Evolutionary conservation across 2,797 vertebrate genomes (phyloP).

Genomic region (Poliocrania exsul): DNA sequence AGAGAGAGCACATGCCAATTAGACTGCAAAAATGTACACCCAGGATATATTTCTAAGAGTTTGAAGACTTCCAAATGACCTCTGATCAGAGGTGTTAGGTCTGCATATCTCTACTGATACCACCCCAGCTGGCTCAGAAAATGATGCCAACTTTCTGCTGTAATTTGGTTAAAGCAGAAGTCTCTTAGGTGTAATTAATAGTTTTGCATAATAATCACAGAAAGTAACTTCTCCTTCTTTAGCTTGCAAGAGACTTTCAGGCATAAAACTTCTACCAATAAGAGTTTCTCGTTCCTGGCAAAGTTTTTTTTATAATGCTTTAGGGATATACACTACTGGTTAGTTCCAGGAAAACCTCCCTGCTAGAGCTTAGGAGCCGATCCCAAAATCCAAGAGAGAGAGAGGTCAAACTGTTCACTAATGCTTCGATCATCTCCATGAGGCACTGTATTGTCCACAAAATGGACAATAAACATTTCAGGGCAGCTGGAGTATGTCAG

Average conservation of each 20-base stretch:
- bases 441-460: background rate
- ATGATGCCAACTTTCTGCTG: background rate
- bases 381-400: background rate
- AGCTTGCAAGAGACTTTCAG: background rate
- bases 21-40: background rate
- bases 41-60: background rate
- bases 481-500: background rate
- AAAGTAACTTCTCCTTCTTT: background rate
- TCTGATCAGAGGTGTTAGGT: background rate
- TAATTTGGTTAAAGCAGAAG: background rate
- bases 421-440: background rate
- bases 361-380: background rate
- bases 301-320: background rate
- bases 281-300: background rate
- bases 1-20: background rate
- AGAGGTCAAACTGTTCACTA: background rate
- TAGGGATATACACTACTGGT: background rate
- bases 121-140: background rate
- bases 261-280: background rate
- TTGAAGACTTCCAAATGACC: background rate
- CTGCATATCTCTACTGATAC: background rate
- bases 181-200: background rate
- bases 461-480: constrained; percentile 6
- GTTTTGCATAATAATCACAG: background rate
- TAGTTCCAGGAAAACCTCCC: background rate